These are phyloP conservation scores for Ditula angustiorana DNA, from an alignment of 2,888 invertebrate species.

Conservation along the genomic window DNA sequence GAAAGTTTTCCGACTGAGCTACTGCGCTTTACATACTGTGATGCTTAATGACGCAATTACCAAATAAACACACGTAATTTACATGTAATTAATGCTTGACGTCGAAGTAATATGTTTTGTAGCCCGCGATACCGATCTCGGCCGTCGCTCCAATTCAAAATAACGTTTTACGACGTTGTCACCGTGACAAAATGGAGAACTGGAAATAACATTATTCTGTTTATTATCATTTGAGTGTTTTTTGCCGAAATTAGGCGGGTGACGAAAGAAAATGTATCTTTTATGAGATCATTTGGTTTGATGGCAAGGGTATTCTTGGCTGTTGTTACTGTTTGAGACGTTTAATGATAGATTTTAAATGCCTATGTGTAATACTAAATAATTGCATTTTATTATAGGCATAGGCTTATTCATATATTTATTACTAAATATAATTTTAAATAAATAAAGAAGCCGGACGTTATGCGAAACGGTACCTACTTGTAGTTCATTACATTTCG, in stretches of 20 bases:
- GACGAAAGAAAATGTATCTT: constrained; percentile 7
- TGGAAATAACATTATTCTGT: constrained; percentile 2
- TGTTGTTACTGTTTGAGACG: neutral
- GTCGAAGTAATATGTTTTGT: constrained; percentile 4
- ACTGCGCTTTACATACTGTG: neutral
- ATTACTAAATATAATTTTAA: too few species aligned
- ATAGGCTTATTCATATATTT: too few species aligned
- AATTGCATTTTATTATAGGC: too few species aligned
- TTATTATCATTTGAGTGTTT: constrained; percentile 22
- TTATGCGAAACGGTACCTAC: too few species aligned
- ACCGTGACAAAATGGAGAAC: constrained; percentile 5
- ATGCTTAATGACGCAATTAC: neutral
- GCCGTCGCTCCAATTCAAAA: neutral
- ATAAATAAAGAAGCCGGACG: too few species aligned
- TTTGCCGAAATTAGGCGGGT: constrained; percentile 1
- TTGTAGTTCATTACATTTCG: too few species aligned
- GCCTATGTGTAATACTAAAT: too few species aligned
- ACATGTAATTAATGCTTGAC: constrained; percentile 3
- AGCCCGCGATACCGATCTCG: neutral
- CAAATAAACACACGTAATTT: neutral
- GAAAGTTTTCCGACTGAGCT: neutral
- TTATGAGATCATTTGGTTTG: constrained; percentile 1
- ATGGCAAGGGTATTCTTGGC: neutral
- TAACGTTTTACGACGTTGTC: constrained; percentile 5
- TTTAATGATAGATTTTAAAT: neutral